Evolutionary conservation across 1,140 invertebrate species (phyloP).

Genomic region (Psix sp.): DNA sequence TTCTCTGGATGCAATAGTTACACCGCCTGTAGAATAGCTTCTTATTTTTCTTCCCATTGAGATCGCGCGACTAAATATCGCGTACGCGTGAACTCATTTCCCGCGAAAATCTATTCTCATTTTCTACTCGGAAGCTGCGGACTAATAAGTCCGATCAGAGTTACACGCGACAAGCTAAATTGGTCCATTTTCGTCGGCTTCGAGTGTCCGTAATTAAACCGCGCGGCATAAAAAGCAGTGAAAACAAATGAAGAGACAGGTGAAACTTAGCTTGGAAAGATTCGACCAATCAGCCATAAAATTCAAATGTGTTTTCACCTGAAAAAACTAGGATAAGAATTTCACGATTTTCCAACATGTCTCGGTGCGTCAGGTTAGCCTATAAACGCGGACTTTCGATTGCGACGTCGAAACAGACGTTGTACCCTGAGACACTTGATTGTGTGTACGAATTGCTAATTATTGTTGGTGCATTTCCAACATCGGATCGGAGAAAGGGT

Average conservation of each 20-base stretch:
- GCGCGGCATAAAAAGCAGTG: too few species aligned
- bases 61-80: slow-evolving; percentile 27
- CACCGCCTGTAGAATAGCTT: slow-evolving; percentile 36
- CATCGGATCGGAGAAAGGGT: slow-evolving; percentile 37
- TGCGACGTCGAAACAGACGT: slow-evolving; percentile 27
- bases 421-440: slow-evolving; percentile 22
- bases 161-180: too few species aligned
- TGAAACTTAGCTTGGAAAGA: not conserved
- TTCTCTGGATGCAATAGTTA: slow-evolving; percentile 40
- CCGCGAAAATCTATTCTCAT: slow-evolving; percentile 7
- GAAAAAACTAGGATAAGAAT: slow-evolving; percentile 2
- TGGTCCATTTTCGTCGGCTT: too few species aligned
- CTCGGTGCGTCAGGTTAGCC: not conserved
- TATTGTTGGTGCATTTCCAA: slow-evolving; percentile 28
- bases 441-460: slow-evolving; percentile 38
- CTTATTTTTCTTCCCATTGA: slow-evolving; percentile 44
- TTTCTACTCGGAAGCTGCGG: not conserved
- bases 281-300: not conserved
- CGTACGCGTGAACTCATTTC: slow-evolving; percentile 20
- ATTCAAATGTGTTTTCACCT: not conserved
- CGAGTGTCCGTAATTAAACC: too few species aligned
- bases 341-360: slow-evolving; percentile 17
- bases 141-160: too few species aligned
- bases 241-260: not conserved
- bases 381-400: slow-evolving; percentile 36